These are phyloP conservation scores for Willisornis vidua DNA, from an alignment of 2,113 vertebrate genomes.

Conservation along the genomic window DNA sequence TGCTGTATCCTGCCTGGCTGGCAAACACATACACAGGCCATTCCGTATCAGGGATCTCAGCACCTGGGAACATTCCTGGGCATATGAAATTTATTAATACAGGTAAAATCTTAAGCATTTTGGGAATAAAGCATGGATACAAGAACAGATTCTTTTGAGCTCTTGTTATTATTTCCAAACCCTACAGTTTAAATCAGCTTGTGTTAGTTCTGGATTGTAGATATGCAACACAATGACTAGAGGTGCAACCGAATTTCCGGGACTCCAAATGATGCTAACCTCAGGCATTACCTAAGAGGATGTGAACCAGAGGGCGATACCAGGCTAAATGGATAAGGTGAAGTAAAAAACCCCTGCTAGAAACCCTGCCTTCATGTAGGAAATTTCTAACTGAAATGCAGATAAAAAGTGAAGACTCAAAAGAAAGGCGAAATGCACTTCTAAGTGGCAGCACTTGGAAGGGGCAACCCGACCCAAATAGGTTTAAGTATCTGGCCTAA, in stretches of 20 bases:
- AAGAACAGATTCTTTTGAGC: not conserved
- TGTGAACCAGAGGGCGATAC: not conserved
- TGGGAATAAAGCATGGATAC: not conserved
- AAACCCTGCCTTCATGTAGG: not conserved
- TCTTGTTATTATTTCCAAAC: not conserved
- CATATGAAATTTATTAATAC: not conserved
- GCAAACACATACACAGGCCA: not conserved
- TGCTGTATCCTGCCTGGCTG: not conserved
- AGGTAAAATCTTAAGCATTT: not conserved
- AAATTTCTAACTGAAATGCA: not conserved
- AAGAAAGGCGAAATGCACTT: not conserved
- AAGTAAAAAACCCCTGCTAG: not conserved
- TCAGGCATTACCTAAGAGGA: fast-evolving
- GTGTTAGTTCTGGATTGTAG: not conserved
- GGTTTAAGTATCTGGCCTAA: not conserved
- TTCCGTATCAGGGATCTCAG: not conserved
- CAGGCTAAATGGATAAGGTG: not conserved
- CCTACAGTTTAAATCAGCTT: not conserved
- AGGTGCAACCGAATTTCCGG: not conserved
- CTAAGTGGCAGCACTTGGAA: not conserved
- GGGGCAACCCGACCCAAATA: not conserved
- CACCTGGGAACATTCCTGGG: not conserved
- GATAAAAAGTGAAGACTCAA: not conserved
- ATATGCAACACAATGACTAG: not conserved
- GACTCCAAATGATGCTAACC: not conserved